Percentiles rank a stretch among this genome's conserved stretches.
Conservation (phyloP, 37 sponge, comb jelly and placozoan species). For the Cladorhizidae sp. region DNA sequence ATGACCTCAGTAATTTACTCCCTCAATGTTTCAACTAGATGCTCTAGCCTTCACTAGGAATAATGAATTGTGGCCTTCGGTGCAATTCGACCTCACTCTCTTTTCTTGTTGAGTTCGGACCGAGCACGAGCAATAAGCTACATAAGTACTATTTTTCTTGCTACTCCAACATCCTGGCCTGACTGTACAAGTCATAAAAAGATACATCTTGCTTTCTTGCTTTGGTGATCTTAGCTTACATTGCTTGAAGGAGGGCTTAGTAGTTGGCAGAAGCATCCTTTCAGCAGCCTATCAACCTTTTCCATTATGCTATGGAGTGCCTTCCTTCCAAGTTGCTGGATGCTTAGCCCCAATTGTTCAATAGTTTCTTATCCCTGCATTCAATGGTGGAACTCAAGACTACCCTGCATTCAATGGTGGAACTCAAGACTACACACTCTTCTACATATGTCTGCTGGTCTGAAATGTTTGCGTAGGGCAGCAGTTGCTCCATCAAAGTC, state of each 20-base stretch:
- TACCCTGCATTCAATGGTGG: conserved; percentile 18
- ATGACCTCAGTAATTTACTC: too few species aligned
- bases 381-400: conserved; percentile 32
- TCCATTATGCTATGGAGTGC: conserved; percentile 21
- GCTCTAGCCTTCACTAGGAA: too few species aligned
- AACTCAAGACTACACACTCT: conserved; percentile 30
- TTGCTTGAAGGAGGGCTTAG: conserved; percentile 8
- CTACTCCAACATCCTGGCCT: conserved; percentile 13
- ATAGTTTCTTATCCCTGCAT: conserved; percentile 21
- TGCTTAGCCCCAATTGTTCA: conserved; percentile 11
- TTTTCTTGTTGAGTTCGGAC: neutral
- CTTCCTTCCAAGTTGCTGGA: conserved; percentile 13
- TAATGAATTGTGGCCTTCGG: too few species aligned
- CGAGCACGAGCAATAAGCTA: neutral
- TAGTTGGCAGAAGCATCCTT: conserved; percentile 23
- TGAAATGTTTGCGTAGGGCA: too few species aligned
- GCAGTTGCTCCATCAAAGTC: neutral
- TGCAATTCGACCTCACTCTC: neutral
- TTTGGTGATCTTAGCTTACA: conserved; percentile 14
- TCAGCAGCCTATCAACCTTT: conserved; percentile 30
- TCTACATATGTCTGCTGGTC: too few species aligned
- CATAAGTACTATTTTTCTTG: conserved; percentile 20
- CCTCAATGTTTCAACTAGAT: too few species aligned
- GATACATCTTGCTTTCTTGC: conserved; percentile 8
- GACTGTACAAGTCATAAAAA: conserved; percentile 9